phyloP scores from a whole-genome alignment of 2,113 vertebrate species.

The Nettapus auritus region DNA sequence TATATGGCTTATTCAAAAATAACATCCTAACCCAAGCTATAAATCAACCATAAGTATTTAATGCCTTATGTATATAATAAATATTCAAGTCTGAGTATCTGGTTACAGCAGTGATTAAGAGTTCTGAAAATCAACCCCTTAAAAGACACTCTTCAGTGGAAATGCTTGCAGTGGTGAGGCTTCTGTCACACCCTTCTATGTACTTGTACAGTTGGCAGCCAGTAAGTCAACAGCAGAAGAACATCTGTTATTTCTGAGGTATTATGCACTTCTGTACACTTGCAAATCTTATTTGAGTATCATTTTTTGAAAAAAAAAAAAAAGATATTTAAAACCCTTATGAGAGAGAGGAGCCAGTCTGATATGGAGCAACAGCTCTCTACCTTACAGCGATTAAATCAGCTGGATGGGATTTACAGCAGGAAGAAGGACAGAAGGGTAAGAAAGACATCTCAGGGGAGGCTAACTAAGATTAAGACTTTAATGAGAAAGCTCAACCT shows the following conservation, averaged over 20 bases:
- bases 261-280: neutral
- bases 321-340: neutral
- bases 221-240: neutral
- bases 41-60: slow-evolving; percentile 65
- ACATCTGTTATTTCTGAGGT: neutral
- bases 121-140: slow-evolving; percentile 40
- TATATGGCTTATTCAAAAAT: slow-evolving; percentile 64
- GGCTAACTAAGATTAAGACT: neutral
- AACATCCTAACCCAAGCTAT: slow-evolving; percentile 61
- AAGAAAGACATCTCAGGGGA: neutral
- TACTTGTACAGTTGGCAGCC: neutral
- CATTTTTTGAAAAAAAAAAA: neutral
- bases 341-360: neutral
- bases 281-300: neutral
- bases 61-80: slow-evolving; percentile 66
- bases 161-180: neutral
- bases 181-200: neutral
- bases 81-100: slow-evolving; percentile 60
- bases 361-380: neutral
- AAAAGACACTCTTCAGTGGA: neutral
- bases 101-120: slow-evolving; percentile 53
- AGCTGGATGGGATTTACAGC: neutral
- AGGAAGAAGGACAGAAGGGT: neutral
- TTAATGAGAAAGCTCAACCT: neutral
- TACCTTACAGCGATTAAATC: neutral